Evolutionary conservation across 2,888 invertebrate species (phyloP).

Genomic region (Bruchidius siliquastri): DNA sequence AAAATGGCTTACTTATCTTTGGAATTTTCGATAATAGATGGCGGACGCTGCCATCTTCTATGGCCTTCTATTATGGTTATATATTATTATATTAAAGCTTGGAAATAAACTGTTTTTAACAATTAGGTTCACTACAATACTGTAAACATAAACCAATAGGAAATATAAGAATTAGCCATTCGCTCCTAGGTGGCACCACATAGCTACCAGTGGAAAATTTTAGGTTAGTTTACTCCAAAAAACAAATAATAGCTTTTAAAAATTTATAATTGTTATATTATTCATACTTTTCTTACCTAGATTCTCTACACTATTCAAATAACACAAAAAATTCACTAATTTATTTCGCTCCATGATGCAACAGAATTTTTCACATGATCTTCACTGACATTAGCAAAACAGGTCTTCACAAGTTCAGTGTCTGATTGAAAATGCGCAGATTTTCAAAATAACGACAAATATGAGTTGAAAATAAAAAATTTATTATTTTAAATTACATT

Average conservation of each 20-base stretch:
- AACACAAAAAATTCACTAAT: constrained; percentile 25
- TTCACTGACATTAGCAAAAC: not conserved
- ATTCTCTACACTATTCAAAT: constrained; percentile 18
- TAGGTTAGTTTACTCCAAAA: not conserved
- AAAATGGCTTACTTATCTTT: too few species aligned
- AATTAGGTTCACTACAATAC: too few species aligned
- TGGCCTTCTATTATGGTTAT: too few species aligned
- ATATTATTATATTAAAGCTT: too few species aligned
- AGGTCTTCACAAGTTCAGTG: not conserved
- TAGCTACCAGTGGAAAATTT: not conserved
- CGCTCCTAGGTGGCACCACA: not conserved
- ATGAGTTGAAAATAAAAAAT: constrained; percentile 17
- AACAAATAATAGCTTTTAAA: not conserved
- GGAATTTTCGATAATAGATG: too few species aligned
- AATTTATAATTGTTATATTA: not conserved
- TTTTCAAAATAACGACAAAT: not conserved
- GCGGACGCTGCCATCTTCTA: too few species aligned
- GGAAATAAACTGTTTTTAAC: too few species aligned
- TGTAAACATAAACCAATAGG: too few species aligned
- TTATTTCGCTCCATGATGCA: constrained; percentile 22
- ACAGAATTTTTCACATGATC: not conserved
- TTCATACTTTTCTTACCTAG: constrained; percentile 10
- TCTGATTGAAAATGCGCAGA: not conserved
- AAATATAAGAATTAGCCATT: not conserved
- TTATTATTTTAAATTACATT: constrained; percentile 22